Conservation (phyloP, 2,113 vertebrate species). For the Antigone vipio region DNA sequence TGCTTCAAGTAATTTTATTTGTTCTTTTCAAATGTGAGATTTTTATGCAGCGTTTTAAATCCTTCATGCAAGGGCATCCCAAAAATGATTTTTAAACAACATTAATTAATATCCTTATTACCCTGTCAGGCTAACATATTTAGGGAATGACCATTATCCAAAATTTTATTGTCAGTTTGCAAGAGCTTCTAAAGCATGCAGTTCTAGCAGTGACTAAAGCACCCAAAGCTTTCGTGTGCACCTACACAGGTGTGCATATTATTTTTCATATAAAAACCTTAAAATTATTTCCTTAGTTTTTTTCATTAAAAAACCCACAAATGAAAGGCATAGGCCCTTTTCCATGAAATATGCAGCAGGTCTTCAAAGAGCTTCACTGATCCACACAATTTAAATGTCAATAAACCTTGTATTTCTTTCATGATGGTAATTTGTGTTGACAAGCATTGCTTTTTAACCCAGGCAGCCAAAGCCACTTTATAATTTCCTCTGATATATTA, state of each 20-base stretch:
- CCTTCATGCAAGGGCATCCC: not conserved
- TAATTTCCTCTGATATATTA: not conserved
- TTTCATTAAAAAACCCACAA: not conserved
- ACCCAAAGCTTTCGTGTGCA: not conserved
- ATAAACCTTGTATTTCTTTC: not conserved
- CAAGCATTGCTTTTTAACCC: not conserved
- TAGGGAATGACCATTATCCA: not conserved
- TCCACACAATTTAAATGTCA: not conserved
- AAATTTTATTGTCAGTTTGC: not conserved
- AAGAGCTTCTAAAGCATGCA: not conserved
- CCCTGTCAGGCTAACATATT: not conserved
- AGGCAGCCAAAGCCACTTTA: not conserved
- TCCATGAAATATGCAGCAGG: not conserved
- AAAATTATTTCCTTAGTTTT: not conserved
- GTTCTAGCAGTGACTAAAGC: not conserved
- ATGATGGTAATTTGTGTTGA: not conserved
- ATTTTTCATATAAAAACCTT: not conserved
- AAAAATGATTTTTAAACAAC: not conserved
- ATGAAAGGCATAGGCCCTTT: not conserved
- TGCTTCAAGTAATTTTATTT: slow-evolving; percentile 29
- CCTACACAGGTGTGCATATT: not conserved
- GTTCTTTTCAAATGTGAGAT: not conserved
- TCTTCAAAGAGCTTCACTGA: not conserved
- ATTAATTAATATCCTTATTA: slow-evolving; percentile 2
- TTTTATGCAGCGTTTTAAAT: not conserved